Evolutionary conservation across 2,888 invertebrate genomes (phyloP).

Genomic region (Blastobasis lacticolella): DNA sequence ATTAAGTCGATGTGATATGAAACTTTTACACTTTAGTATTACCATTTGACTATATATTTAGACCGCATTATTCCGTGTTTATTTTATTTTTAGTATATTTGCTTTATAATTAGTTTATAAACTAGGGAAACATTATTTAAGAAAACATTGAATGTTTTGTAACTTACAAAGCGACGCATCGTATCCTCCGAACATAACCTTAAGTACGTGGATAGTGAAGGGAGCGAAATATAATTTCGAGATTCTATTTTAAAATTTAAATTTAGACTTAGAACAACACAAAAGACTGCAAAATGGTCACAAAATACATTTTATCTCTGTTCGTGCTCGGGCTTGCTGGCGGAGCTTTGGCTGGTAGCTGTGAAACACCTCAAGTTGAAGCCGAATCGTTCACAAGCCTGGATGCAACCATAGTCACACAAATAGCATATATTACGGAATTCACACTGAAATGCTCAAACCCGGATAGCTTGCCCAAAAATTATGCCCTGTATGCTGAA

Average conservation of each 20-base stretch:
- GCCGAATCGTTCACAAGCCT: conserved; percentile 91
- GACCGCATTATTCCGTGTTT: background rate
- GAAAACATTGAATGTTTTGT: background rate
- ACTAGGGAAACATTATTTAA: too few species aligned
- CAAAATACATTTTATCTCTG: conserved; percentile 46
- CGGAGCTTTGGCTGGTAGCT: conserved; percentile 41
- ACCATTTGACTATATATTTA: background rate
- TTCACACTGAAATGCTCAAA: conserved; percentile 89
- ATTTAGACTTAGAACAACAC: conserved; percentile 22
- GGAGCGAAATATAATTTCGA: conserved; percentile 2
- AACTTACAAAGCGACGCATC: background rate
- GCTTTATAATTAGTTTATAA: too few species aligned
- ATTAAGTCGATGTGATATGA: background rate
- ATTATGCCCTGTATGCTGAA: conserved; percentile 90
- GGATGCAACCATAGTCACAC: conserved; percentile 93
- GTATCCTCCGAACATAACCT: background rate
- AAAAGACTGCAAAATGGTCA: conserved; percentile 56
- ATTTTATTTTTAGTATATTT: background rate
- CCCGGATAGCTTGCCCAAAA: conserved; percentile 59
- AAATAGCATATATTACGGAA: conserved; percentile 93
- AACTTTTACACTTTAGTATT: background rate
- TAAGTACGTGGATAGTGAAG: conserved; percentile 4
- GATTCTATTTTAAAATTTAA: conserved; percentile 20
- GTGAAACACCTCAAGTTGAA: conserved; percentile 78
- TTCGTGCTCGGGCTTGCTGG: conserved; percentile 36